phyloP scores from a whole-genome alignment of 2,888 invertebrate genomes.

The Lamellibrachia columna region DNA sequence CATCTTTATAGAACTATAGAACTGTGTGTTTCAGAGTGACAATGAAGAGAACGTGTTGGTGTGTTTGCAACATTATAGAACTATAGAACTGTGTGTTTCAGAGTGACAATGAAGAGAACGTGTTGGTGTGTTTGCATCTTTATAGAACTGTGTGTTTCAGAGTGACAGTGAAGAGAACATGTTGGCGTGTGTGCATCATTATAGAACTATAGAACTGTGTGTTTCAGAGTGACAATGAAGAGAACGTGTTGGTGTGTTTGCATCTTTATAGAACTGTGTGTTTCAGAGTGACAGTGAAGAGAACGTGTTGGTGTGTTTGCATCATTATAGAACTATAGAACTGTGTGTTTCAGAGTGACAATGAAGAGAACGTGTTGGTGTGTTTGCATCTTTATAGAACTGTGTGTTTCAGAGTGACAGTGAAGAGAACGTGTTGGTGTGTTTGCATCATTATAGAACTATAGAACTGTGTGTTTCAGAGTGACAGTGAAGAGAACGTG shows the following conservation, averaged over 20 bases:
- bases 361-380: constrained; percentile 85
- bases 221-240: not conserved
- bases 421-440: no score
- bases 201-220: not conserved
- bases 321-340: constrained; percentile 83
- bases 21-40: not conserved
- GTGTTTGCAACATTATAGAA: constrained; percentile 90
- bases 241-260: constrained; percentile 83
- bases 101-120: constrained; percentile 98
- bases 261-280: constrained; percentile 85
- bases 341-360: constrained; percentile 94
- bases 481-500: constrained; percentile 98
- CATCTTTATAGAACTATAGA: not conserved
- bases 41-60: constrained; percentile 71
- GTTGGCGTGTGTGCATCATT: constrained; percentile 74
- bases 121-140: constrained; percentile 85
- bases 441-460: no score
- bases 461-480: constrained; percentile 61
- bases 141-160: constrained; percentile 91
- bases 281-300: constrained; percentile 91
- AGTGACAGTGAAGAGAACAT: constrained; percentile 85
- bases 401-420: no score
- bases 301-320: constrained; percentile 92
- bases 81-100: constrained; percentile 70
- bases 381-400: constrained; percentile 41